Conservation (phyloP, 2,797 vertebrate genomes). For the Peromyscus nudipes region DNA sequence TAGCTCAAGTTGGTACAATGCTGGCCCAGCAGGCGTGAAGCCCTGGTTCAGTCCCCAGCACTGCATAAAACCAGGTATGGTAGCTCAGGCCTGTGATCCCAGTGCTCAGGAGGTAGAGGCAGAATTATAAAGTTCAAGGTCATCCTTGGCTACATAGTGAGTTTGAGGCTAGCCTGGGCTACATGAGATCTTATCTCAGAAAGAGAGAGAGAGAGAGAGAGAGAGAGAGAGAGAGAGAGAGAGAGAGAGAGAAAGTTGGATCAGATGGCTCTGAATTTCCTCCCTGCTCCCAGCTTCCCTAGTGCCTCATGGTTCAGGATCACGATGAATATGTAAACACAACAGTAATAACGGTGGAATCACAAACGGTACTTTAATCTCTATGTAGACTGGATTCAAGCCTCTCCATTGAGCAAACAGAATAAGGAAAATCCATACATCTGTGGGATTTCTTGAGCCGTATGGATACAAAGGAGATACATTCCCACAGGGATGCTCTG, state of each 20-base stretch:
- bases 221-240: too few relatives aligned
- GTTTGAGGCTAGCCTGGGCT: not conserved
- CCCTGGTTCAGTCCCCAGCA: not conserved
- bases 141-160: not conserved
- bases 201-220: too few relatives aligned
- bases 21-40: not conserved
- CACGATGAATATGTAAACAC: slow-evolving; percentile 37
- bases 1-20: not conserved
- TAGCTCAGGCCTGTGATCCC: not conserved
- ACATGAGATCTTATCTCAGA: not conserved
- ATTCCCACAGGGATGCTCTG: not conserved
- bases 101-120: too few relatives aligned
- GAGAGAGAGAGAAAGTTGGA: not conserved
- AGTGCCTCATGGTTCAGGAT: not conserved
- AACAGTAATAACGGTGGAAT: not conserved
- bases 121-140: not conserved
- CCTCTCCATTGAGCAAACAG: not conserved
- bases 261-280: not conserved
- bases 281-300: slow-evolving; percentile 15
- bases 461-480: not conserved
- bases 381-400: not conserved
- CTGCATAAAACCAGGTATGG: not conserved
- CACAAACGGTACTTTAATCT: not conserved
- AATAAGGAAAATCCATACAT: not conserved
- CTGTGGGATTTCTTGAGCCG: slow-evolving; percentile 16